phyloP scores from a whole-genome alignment of 2,113 vertebrate genomes.

The Lycocorax pyrrhopterus region DNA sequence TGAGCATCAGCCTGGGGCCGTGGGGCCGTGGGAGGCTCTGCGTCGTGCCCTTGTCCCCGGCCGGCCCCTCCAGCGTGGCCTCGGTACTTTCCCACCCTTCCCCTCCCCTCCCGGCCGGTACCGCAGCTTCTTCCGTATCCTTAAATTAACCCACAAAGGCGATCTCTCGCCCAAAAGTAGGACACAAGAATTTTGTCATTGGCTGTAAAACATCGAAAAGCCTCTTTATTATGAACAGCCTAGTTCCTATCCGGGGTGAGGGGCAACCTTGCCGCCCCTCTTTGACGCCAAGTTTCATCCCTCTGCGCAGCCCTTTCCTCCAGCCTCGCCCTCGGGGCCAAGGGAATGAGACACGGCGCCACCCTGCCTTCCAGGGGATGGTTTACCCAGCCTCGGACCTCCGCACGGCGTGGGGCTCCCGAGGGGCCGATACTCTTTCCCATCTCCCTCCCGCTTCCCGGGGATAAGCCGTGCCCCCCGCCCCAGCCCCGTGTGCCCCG shows the following conservation, averaged over 20 bases:
- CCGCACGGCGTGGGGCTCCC: not conserved
- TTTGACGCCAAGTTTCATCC: not conserved
- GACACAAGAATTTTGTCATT: not conserved
- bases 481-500: fast-evolving
- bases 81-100: not conserved
- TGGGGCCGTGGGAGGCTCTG: not conserved
- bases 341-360: fast-evolving
- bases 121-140: not conserved
- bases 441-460: fast-evolving
- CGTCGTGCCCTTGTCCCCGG: not conserved
- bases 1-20: not conserved
- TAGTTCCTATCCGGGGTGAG: not conserved
- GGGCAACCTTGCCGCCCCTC: not conserved
- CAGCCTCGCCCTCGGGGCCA: fast-evolving
- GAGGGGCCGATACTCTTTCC: fast-evolving
- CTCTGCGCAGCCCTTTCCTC: fast-evolving
- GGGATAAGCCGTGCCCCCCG: fast-evolving
- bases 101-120: not conserved
- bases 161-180: not conserved
- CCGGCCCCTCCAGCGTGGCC: not conserved
- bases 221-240: not conserved
- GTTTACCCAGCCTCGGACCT: not conserved
- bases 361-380: not conserved
- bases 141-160: not conserved
- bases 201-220: not conserved